phyloP scores from a whole-genome alignment of 2,888 invertebrate genomes.

The Epistrophe eligans region DNA sequence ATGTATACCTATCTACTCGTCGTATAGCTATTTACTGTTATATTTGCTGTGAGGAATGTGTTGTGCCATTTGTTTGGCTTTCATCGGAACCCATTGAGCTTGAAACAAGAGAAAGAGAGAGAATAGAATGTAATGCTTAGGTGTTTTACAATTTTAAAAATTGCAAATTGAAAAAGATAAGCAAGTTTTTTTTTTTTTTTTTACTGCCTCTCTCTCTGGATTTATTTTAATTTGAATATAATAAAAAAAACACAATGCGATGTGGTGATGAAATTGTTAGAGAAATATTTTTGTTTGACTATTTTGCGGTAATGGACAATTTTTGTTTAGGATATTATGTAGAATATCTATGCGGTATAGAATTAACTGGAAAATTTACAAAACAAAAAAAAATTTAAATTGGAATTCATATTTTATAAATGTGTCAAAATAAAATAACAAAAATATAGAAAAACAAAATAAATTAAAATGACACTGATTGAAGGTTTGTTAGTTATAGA shows the following conservation, averaged over 20 bases:
- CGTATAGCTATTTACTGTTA: background rate
- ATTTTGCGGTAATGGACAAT: background rate
- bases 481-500: background rate
- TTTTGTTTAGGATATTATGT: background rate
- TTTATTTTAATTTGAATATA: constrained; percentile 24
- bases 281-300: background rate
- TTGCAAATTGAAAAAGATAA: constrained; percentile 62
- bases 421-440: background rate
- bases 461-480: background rate
- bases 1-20: no score
- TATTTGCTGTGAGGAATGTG: constrained; percentile 38
- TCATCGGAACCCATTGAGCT: constrained; percentile 72
- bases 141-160: constrained; percentile 59
- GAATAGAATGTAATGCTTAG: constrained; percentile 19
- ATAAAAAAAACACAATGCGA: background rate
- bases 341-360: no score
- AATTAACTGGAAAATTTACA: background rate
- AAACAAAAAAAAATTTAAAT: background rate
- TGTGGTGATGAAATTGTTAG: background rate
- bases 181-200: constrained; percentile 20
- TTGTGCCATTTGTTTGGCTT: constrained; percentile 63
- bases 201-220: background rate
- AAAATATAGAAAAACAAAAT: no score
- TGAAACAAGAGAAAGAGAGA: constrained; percentile 41
- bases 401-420: background rate